Base-by-base conservation (phyloP, 2,888 invertebrate genomes). In the Drosophila recens region DNA sequence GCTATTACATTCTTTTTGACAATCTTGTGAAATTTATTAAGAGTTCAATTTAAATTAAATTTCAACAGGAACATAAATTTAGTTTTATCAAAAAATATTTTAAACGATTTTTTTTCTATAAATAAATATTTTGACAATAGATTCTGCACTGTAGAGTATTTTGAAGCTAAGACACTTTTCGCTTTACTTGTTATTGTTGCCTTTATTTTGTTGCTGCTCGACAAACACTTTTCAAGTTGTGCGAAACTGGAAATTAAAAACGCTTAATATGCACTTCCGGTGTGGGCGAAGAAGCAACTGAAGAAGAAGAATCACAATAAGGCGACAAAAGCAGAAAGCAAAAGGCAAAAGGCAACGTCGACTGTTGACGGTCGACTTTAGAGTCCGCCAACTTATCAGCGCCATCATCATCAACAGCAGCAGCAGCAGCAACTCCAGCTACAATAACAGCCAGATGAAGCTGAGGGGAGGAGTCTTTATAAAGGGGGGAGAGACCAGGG, bases 221-320 rank as follows among this genome's bases (percentile, higher is more conserved):
- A 63, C 69, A 79, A 86, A 80, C 77, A 82, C 58, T 73, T 68
- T 71, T 64, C 51, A 74, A 81, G 72, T 82, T 76, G 73, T 67
- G 77, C 69, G 54, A 82, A 87, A 59, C 75, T 86, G 74, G 69
- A 88, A 87, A 89, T 89, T 87, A 86, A 86, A 87, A 87, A 84
- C 77, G 72, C 66, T 84, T 79, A 78, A 81, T 78, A 72, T 80
- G 76, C 75, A 81, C 85, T 86, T 86, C 89, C 89, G 87, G 80
- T 72, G 80, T 52, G 72, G 66, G 72, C 27, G 59, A 42, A 45
- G 23, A 30, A 52, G n/a, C 34, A 56, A 23, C 20, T 30, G n/a
- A 33, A 20, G 4, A 15, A 4, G 36, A n/a, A 53, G 33, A 11
- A 49, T 13, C 45, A 53, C 15, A 30, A 11, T 6, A 49, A 43